Evolutionary conservation across 2,113 vertebrate genomes (phyloP).

Genomic region (Cebidichthys violaceus): DNA sequence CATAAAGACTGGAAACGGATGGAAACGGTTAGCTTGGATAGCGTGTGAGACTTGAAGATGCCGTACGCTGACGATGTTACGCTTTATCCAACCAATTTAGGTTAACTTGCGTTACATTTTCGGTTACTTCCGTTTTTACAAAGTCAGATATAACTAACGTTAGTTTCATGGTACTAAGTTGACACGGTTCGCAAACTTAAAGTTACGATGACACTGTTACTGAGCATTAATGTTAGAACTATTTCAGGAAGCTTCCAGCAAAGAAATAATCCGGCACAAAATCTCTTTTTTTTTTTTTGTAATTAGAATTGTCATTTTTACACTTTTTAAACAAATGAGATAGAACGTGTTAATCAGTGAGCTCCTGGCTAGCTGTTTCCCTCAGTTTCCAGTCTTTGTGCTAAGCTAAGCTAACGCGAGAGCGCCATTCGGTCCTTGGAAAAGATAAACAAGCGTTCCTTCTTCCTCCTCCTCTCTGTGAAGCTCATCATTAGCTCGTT

Average conservation of each 20-base stretch:
- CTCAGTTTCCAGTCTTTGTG: neutral
- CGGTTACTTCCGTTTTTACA: neutral
- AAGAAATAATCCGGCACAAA: neutral
- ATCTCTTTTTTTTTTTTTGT: neutral
- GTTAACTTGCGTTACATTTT: neutral
- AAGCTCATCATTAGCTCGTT: neutral
- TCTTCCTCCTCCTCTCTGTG: neutral
- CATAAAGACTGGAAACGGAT: neutral
- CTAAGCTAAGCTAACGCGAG: conserved; percentile 32
- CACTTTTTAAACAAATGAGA: neutral
- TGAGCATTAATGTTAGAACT: neutral
- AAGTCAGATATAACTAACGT: neutral
- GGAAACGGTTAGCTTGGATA: neutral
- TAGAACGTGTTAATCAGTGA: neutral
- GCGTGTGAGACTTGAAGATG: neutral
- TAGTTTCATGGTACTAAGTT: too few species aligned
- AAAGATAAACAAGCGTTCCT: fast-evolving
- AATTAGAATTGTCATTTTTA: neutral
- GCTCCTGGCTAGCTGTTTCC: neutral
- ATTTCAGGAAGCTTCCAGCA: neutral
- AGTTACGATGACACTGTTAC: neutral
- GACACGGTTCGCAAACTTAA: neutral
- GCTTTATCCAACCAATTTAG: neutral
- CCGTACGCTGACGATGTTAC: neutral
- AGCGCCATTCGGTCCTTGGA: neutral